Evolutionary conservation across 2,797 vertebrate species (phyloP).

Genomic region (Enteromius trimaculatus): DNA sequence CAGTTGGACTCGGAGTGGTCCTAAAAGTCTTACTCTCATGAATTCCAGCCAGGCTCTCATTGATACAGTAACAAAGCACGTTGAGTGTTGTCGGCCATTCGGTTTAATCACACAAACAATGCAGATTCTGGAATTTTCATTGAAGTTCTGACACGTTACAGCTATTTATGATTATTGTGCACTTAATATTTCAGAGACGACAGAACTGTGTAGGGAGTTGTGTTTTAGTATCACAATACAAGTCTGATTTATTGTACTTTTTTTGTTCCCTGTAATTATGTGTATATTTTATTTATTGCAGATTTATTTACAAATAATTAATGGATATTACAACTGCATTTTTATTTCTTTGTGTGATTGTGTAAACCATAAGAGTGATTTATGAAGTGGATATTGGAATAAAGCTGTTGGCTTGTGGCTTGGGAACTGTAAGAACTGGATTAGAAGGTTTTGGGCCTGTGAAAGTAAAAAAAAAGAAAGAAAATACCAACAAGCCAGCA

Average conservation of each 20-base stretch:
- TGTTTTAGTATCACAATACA: background rate
- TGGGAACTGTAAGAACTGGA: conserved; percentile 57
- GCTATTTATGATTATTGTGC: conserved; percentile 28
- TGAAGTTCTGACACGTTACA: background rate
- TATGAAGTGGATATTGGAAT: conserved; percentile 40
- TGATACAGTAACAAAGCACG: conserved; percentile 53
- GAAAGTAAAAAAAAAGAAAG: conserved; percentile 44
- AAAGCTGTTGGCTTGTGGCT: conserved; percentile 47
- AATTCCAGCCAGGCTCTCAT: conserved; percentile 47
- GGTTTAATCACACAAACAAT: conserved; percentile 16
- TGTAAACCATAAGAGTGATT: conserved; percentile 7
- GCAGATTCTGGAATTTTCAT: conserved; percentile 16
- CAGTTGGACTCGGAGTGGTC: conserved; percentile 39
- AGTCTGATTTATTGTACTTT: background rate
- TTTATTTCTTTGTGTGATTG: conserved; percentile 21
- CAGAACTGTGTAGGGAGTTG: background rate
- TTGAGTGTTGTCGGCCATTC: conserved; percentile 13
- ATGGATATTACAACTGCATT: conserved; percentile 12
- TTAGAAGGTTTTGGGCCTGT: conserved; percentile 54
- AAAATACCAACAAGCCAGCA: conserved; percentile 56
- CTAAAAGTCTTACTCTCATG: conserved; percentile 42
- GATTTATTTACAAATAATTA: conserved; percentile 19
- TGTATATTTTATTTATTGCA: background rate
- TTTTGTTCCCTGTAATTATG: conserved; percentile 4
- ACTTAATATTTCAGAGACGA: conserved; percentile 2